Evolutionary conservation across 2,797 vertebrate genomes (phyloP).

Genomic region (Acanthornis magna): DNA sequence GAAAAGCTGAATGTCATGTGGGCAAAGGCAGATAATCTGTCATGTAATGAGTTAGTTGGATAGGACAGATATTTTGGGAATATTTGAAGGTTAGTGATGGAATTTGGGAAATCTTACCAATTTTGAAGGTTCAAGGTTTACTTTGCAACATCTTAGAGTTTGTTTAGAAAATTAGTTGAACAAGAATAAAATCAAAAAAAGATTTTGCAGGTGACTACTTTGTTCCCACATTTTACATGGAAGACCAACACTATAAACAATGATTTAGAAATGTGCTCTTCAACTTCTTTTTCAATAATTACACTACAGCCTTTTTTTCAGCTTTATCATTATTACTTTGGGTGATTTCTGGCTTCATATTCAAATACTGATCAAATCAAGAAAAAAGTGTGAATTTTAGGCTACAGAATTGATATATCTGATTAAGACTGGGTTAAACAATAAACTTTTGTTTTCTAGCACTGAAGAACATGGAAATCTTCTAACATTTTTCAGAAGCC

Average conservation of each 20-base stretch:
- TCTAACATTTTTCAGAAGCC: conserved; percentile 83
- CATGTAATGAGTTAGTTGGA: background rate
- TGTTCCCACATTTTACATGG: accelerated
- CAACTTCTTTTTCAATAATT: background rate
- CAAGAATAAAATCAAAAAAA: background rate
- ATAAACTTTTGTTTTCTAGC: conserved; percentile 67
- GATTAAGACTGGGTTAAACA: background rate
- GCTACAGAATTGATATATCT: background rate
- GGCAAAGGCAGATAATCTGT: background rate
- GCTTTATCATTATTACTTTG: background rate
- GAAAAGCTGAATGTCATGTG: background rate
- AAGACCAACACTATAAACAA: background rate
- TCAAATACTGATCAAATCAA: background rate
- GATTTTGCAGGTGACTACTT: background rate
- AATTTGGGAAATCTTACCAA: background rate
- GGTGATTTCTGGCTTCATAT: background rate
- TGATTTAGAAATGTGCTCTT: background rate
- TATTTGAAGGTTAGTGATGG: background rate
- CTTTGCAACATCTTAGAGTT: background rate
- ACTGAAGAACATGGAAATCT: conserved; percentile 80
- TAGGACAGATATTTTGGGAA: background rate
- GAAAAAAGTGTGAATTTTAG: background rate
- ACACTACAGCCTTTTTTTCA: background rate
- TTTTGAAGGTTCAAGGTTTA: background rate
- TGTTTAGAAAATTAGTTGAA: background rate